Base-by-base conservation (phyloP, 2,888 invertebrate species). In the Torymus aiolomorphi region DNA sequence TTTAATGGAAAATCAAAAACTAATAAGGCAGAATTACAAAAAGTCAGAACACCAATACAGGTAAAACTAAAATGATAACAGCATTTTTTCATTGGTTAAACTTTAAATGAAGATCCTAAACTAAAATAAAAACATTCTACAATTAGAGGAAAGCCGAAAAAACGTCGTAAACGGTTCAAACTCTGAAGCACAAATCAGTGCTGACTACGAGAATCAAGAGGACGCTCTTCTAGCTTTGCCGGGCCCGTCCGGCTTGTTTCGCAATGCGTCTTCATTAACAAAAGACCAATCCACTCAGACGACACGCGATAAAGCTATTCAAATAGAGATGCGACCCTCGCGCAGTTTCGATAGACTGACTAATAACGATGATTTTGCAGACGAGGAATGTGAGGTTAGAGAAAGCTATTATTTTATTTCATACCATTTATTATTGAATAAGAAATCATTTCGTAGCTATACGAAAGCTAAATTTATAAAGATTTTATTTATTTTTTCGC, bases 381-480 rank as follows among this genome's bases (percentile, higher is more conserved):
- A 85, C 20, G 80, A 81, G 65, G 78, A 79, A 65, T 83, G 85
- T 42, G 84, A 87, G 73, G 88, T 87, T 80, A 82, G 82, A 31
- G 4, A 42, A 42, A 42, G 42, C 8, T 42, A 42, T 42, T 42
- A 42, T 42, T 42, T 42, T 42, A 42, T 42, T 42, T 1, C 42
- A 42, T 42, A 42, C 8, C 1, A 42, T 42, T 42, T 42, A 42
- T 42, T 42, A 42, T 42, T 42, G 5, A 42, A 42, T 42, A 1
- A 42, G 8, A 42, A 42, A 42, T 42, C 0, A 8, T 42, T 42
- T 10, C 8, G 8, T 5, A 8, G 42, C 8, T 42, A 8, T 42
- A 42, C 5, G 5, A 42, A 31, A 42, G 42, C 8, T 42, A 42
- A 42, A 42, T 42, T 42, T 10, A 42, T 42, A 42, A 42, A 8